Evolutionary conservation across 2,888 invertebrate species (phyloP), one percentile per base, ranked within the genome.

Genomic region (Lycia hirtaria): DNA sequence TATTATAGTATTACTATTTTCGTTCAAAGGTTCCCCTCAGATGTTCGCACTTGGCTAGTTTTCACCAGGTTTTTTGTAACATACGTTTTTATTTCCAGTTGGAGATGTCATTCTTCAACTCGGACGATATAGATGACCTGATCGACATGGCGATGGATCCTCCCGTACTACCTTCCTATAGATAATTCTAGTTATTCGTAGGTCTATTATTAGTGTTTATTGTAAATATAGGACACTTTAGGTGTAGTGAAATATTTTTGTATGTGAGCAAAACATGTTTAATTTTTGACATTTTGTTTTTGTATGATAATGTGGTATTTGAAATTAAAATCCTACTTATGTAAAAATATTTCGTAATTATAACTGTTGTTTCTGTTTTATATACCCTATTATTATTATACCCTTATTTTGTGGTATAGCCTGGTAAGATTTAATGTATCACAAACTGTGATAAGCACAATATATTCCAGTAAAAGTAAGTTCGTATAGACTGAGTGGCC

Each of bases 91-190:
- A 45, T 62, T 80, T 76, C 35, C 82, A 89, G 86, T 56, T 88
- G 80, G 92, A 92, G 67, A 70, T 91, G 9, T 87, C 92, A 0
- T 90, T 92, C 72, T 92, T 92, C 90, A 89, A 86, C 61, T 74
- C 85, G 0, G 88, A 89, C 2, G 92, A 92, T 65, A 87, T 92
- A 33, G 92, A 92, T 45, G 92, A 92, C 7, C 72, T 92, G 1
- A 88, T 92, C 15, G 92, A 92, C 70, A 78, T 88, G 72, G 88
- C 90, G 1, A 85, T 91, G 86, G 91, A 90, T 15, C 81, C 88
- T 0, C 83, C 88, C 0, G 69, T 77, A 0, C 61, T 88, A 28
- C 85, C 88, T 0, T 69, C 80, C 0, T 80, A 81, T 37, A 81
- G 78, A 53, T 85, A 73, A 85, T 73, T 56, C 37, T 9, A 15